Conservation (phyloP, 2,113 vertebrate species). For the Marmota monax region DNA sequence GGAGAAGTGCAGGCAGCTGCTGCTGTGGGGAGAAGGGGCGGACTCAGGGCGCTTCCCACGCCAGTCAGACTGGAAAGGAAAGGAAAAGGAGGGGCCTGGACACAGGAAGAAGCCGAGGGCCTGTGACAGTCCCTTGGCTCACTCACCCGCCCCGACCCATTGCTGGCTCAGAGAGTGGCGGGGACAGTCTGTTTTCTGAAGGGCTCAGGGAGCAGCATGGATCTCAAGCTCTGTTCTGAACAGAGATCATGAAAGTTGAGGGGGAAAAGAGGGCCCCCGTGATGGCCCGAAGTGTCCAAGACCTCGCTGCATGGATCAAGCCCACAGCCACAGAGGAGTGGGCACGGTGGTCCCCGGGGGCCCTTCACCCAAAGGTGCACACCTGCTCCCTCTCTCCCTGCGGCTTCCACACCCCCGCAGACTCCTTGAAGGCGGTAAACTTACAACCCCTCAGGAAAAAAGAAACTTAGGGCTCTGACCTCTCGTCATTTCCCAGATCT, state of each 20-base stretch:
- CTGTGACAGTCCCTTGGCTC: fast-evolving
- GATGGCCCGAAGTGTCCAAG: not conserved
- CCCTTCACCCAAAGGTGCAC: fast-evolving
- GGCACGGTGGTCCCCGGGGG: fast-evolving
- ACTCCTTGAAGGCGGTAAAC: too few species aligned
- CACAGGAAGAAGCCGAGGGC: not conserved
- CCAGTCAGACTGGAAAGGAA: not conserved
- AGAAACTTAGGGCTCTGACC: too few species aligned
- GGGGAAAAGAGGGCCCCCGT: not conserved
- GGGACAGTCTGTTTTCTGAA: not conserved
- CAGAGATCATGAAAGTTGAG: not conserved
- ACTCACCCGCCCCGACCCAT: fast-evolving
- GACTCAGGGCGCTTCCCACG: fast-evolving
- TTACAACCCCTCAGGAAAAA: too few species aligned
- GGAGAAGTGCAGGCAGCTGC: conserved; percentile 96
- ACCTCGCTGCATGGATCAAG: fast-evolving
- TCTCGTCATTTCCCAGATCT: too few species aligned
- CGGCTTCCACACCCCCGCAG: not conserved
- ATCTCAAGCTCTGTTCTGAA: not conserved
- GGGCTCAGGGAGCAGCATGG: not conserved
- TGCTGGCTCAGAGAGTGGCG: not conserved
- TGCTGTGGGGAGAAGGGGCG: conserved; percentile 86
- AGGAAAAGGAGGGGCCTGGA: not conserved
- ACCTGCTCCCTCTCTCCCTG: not conserved
- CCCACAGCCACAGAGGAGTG: not conserved